phyloP scores from a whole-genome alignment of 2,797 vertebrate genomes.

The Peromyscus melanophrys region DNA sequence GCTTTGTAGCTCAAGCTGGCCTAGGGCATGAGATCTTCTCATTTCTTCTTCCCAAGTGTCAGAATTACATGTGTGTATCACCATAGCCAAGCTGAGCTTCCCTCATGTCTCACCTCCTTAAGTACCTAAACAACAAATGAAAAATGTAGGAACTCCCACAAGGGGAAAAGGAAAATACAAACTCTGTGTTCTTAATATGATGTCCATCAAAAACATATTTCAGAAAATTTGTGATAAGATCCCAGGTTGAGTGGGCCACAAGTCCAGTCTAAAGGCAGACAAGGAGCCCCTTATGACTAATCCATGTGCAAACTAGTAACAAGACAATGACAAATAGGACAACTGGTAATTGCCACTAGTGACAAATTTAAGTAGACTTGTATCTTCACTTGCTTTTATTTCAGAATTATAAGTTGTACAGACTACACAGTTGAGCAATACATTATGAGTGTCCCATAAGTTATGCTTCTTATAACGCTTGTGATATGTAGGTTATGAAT shows the following conservation, averaged over 20 bases:
- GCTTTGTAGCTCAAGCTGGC: background rate
- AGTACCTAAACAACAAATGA: background rate
- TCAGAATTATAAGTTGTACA: background rate
- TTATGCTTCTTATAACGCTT: background rate
- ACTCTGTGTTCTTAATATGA: too few relatives aligned
- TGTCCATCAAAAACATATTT: background rate
- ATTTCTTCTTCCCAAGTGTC: background rate
- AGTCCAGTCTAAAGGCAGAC: background rate
- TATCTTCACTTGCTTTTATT: background rate
- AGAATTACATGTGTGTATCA: background rate
- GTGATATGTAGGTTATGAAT: background rate
- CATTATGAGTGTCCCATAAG: too few relatives aligned
- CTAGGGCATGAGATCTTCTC: background rate
- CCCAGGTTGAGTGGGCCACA: background rate
- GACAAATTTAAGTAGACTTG: background rate
- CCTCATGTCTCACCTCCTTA: background rate
- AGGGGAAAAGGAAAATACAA: background rate
- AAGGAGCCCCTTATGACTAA: background rate
- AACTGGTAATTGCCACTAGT: background rate
- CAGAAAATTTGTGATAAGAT: background rate
- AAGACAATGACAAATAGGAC: background rate
- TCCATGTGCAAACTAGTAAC: background rate
- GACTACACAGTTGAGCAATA: rapidly evolving
- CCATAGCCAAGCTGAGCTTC: background rate
- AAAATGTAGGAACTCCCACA: background rate